These are phyloP conservation scores for Pseudanteris insignis DNA, from an alignment of 2,888 invertebrate genomes.

Conservation along the genomic window DNA sequence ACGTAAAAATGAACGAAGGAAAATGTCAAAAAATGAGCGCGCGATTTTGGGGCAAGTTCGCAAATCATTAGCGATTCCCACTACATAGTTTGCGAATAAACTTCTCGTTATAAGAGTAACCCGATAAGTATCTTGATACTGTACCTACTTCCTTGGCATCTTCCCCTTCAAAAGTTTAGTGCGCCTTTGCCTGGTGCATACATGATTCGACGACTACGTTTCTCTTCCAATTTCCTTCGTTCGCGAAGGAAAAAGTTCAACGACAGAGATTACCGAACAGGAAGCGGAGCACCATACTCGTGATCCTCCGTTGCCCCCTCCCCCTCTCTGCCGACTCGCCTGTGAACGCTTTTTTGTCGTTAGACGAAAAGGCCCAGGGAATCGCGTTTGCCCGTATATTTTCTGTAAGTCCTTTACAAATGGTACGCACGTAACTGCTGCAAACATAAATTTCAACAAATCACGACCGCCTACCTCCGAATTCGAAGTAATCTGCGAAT, in stretches of 20 bases:
- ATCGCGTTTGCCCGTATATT: slow-evolving; percentile 17
- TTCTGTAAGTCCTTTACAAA: slow-evolving; percentile 28
- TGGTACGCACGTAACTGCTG: slow-evolving; percentile 31
- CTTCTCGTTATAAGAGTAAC: slow-evolving; percentile 16
- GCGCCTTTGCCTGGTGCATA: slow-evolving; percentile 21
- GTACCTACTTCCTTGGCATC: slow-evolving; percentile 10
- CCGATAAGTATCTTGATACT: slow-evolving; percentile 19
- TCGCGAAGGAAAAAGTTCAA: slow-evolving; percentile 18
- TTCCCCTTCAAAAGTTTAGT: slow-evolving; percentile 23
- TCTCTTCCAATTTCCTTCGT: slow-evolving; percentile 21
- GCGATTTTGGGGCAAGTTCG: too few species aligned
- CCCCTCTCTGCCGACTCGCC: neutral
- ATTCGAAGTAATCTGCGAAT: slow-evolving; percentile 30
- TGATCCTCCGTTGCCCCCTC: neutral
- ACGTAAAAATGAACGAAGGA: too few species aligned
- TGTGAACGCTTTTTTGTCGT: slow-evolving; percentile 24
- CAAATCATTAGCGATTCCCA: slow-evolving; percentile 15
- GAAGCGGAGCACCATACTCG: slow-evolving; percentile 14
- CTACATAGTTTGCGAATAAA: slow-evolving; percentile 4
- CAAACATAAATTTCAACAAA: slow-evolving; percentile 35
- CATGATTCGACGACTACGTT: slow-evolving; percentile 20
- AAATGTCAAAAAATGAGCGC: too few species aligned
- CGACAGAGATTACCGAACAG: slow-evolving; percentile 25
- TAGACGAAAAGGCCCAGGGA: slow-evolving; percentile 25
- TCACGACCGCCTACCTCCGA: slow-evolving; percentile 28